Conservation (phyloP, 2,888 invertebrate genomes). For the Pterostichus niger region DNA sequence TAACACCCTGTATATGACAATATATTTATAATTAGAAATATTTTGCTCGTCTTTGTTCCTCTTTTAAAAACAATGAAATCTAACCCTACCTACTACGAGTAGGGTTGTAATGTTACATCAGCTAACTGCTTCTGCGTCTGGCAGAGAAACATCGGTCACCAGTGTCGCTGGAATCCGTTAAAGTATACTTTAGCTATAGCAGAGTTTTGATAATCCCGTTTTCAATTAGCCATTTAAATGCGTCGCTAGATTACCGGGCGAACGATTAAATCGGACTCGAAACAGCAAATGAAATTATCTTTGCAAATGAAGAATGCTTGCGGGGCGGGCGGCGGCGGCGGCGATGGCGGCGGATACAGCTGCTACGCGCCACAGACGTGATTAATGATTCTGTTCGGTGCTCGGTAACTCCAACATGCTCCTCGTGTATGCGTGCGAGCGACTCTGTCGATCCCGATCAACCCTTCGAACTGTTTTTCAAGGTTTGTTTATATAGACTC, state of each 20-base stretch:
- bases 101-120: no score
- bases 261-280: slow-evolving; percentile 65
- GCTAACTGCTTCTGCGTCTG: no score
- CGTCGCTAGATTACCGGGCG: slow-evolving; percentile 59
- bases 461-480: slow-evolving; percentile 33
- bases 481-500: slow-evolving; percentile 32
- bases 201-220: slow-evolving; percentile 61
- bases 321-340: slow-evolving; percentile 48
- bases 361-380: slow-evolving; percentile 56
- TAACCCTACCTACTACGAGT: no score
- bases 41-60: no score
- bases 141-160: slow-evolving; percentile 9
- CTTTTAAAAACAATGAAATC: no score
- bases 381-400: slow-evolving; percentile 60
- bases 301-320: slow-evolving; percentile 66
- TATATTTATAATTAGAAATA: no score
- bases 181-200: slow-evolving; percentile 4
- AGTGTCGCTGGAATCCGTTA: slow-evolving; percentile 13
- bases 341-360: slow-evolving; percentile 62
- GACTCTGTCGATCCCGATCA: slow-evolving; percentile 15
- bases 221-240: slow-evolving; percentile 67
- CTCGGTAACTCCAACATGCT: not conserved
- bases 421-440: slow-evolving; percentile 33
- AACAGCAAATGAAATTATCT: slow-evolving; percentile 67
- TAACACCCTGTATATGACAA: no score